Conservation (phyloP, 1,140 invertebrate genomes). For the Drosophila tristis region DNA sequence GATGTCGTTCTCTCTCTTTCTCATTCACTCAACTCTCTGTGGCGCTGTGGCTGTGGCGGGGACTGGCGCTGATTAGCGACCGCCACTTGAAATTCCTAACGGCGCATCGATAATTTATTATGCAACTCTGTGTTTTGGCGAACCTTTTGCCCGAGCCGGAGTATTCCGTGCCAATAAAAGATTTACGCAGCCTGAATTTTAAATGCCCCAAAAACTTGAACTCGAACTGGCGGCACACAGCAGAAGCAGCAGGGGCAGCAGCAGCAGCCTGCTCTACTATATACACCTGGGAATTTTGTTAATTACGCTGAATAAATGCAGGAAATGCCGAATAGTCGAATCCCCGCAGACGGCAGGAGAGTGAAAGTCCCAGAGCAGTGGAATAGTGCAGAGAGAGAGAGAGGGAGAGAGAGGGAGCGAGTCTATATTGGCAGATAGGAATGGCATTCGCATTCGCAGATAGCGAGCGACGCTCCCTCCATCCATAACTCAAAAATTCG, state of each 20-base stretch:
- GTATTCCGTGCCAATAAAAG: slow-evolving; percentile 79
- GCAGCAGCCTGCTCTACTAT: slow-evolving; percentile 11
- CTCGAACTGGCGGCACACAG: background rate
- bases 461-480: too few species aligned
- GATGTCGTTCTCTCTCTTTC: background rate
- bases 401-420: background rate
- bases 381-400: too few species aligned
- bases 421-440: background rate
- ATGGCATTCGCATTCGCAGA: background rate
- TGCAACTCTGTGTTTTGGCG: slow-evolving; percentile 66
- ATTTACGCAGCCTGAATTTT: slow-evolving; percentile 76
- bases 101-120: slow-evolving; percentile 79
- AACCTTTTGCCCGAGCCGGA: slow-evolving; percentile 61
- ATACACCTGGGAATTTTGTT: slow-evolving; percentile 80
- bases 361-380: background rate
- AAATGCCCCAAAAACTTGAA: slow-evolving; percentile 43
- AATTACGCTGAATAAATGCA: slow-evolving; percentile 80
- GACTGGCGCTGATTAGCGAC: slow-evolving; percentile 65
- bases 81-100: slow-evolving; percentile 73
- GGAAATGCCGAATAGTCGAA: slow-evolving; percentile 56
- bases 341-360: background rate
- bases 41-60: background rate
- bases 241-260: background rate
- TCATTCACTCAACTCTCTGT: slow-evolving; percentile 1
- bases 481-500: slow-evolving; percentile 41